These are phyloP conservation scores for Girardinichthys multiradiatus DNA, from an alignment of 2,113 vertebrate species.

Conservation along the genomic window DNA sequence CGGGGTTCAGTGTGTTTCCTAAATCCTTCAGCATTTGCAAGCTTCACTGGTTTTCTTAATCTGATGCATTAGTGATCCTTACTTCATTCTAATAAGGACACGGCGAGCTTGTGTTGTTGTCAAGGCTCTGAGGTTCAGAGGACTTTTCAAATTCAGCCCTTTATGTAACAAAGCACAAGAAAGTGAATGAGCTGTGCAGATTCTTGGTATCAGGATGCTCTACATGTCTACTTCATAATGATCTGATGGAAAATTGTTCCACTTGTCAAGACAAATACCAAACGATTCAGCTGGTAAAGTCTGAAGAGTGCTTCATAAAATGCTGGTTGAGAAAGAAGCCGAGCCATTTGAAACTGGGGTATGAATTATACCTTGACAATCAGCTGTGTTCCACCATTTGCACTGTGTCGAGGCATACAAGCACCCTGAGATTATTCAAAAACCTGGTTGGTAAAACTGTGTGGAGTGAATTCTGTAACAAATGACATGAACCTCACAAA, in stretches of 20 bases:
- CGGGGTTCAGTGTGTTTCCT: slow-evolving; percentile 32
- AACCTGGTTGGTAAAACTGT: not conserved
- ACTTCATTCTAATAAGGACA: slow-evolving; percentile 45
- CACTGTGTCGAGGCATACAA: not conserved
- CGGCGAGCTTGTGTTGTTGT: slow-evolving; percentile 46
- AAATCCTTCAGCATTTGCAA: slow-evolving; percentile 46
- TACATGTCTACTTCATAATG: slow-evolving; percentile 56
- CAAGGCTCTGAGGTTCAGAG: slow-evolving; percentile 16
- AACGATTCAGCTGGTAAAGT: slow-evolving; percentile 22
- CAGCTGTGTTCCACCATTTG: not conserved
- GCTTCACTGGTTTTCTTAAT: slow-evolving; percentile 48
- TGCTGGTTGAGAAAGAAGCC: not conserved
- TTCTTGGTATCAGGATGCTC: not conserved
- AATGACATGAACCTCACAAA: not conserved
- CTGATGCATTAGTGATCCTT: slow-evolving; percentile 55
- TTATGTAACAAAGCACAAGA: slow-evolving; percentile 21
- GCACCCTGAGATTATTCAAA: not conserved
- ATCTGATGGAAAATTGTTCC: slow-evolving; percentile 54
- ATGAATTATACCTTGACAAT: too few species aligned
- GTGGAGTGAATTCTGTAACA: not conserved
- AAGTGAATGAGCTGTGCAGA: slow-evolving; percentile 5
- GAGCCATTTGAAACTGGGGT: too few species aligned
- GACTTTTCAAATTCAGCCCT: slow-evolving; percentile 39
- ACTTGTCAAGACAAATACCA: slow-evolving; percentile 32
- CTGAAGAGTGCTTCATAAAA: not conserved